These are phyloP conservation scores for Rotaria sp. DNA, from an alignment of 2,888 invertebrate genomes.

Conservation along the genomic window DNA sequence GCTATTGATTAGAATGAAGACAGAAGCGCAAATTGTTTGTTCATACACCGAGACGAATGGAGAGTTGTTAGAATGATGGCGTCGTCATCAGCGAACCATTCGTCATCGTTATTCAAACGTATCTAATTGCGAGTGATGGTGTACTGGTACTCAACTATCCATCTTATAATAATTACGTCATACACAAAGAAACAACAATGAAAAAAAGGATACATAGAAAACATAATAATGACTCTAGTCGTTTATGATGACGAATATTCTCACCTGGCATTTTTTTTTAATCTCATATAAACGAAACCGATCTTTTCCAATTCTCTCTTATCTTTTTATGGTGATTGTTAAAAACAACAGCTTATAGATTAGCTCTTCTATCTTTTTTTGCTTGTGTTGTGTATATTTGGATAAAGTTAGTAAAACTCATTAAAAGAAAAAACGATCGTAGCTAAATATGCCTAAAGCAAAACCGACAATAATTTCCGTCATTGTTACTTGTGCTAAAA, in stretches of 20 bases:
- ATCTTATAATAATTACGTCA: constrained; percentile 1
- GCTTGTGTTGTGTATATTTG: no score
- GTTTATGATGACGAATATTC: not conserved
- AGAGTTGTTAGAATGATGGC: not conserved
- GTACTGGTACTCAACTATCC: not conserved
- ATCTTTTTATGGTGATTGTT: not conserved
- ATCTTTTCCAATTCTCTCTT: not conserved
- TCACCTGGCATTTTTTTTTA: not conserved
- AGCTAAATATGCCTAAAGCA: not conserved
- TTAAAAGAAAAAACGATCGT: not conserved
- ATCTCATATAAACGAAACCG: not conserved
- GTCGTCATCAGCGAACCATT: not conserved
- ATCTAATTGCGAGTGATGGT: not conserved
- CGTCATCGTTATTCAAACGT: not conserved
- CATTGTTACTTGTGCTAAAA: not conserved
- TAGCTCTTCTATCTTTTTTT: not conserved
- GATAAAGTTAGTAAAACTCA: not conserved
- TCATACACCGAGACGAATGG: constrained; percentile 5
- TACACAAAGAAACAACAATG: not conserved
- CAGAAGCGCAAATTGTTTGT: constrained; percentile 10
- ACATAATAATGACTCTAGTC: not conserved
- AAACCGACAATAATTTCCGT: not conserved
- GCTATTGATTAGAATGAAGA: constrained; percentile 6
- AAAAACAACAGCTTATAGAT: not conserved
- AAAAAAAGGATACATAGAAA: not conserved